A percentile compares a stretch with the other conserved stretches of the same genome.
phyloP scores from a whole-genome alignment of 2,888 invertebrate species.

The Subacronicta megacephala region DNA sequence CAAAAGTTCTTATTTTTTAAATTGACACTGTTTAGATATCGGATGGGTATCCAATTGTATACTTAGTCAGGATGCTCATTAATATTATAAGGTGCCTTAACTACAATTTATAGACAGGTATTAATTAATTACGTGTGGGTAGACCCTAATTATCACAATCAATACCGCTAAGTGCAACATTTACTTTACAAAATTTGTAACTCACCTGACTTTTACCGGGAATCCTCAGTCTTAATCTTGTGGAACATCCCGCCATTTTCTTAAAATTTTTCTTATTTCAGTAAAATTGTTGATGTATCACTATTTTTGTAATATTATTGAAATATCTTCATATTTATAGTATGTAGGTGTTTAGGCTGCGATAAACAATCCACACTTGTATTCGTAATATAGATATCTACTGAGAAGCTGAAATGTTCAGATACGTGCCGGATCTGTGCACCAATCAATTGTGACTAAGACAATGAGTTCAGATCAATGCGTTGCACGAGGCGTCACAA shows the following conservation, averaged over 20 bases:
- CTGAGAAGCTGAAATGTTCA: slow-evolving; percentile 66
- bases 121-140: too few relatives aligned
- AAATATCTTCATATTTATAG: slow-evolving; percentile 35
- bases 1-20: too few relatives aligned
- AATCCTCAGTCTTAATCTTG: slow-evolving; percentile 30
- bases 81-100: too few relatives aligned
- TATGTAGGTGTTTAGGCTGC: slow-evolving; percentile 22
- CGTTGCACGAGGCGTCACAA: slow-evolving; percentile 58
- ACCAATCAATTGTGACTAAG: slow-evolving; percentile 63
- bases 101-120: too few relatives aligned
- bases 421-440: slow-evolving; percentile 56
- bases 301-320: slow-evolving; percentile 14
- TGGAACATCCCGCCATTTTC: slow-evolving; percentile 41
- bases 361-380: slow-evolving; percentile 36
- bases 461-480: slow-evolving; percentile 50
- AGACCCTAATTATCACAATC: too few relatives aligned
- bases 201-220: slow-evolving; percentile 39
- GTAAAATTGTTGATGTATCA: slow-evolving; percentile 35
- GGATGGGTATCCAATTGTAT: too few relatives aligned
- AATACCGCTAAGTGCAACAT: not conserved
- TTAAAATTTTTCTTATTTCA: slow-evolving; percentile 14
- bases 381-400: slow-evolving; percentile 30
- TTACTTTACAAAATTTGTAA: slow-evolving; percentile 17
- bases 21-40: too few relatives aligned
- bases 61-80: too few relatives aligned